Percentiles rank a stretch among this genome's conserved stretches.
Conservation (phyloP, 2,888 invertebrate genomes). For the Drosophila paranaensis region DNA sequence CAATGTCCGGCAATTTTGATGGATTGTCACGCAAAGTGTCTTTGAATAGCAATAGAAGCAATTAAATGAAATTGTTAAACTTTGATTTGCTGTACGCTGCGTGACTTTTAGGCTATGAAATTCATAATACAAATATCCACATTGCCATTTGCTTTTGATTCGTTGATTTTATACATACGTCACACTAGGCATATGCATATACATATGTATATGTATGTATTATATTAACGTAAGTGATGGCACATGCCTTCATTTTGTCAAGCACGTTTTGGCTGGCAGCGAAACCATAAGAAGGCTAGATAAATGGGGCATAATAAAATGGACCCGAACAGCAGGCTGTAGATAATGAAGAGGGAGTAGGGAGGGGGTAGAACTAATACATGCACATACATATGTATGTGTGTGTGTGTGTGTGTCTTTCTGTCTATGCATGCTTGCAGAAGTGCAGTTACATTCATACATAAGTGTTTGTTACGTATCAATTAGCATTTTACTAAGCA, state of each 20-base stretch:
- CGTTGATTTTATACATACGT: constrained; percentile 10
- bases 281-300: constrained; percentile 75
- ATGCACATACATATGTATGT: neutral
- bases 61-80: constrained; percentile 35
- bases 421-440: neutral
- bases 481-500: constrained; percentile 4
- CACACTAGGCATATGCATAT: constrained; percentile 5
- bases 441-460: constrained; percentile 3
- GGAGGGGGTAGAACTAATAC: neutral
- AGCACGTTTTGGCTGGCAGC: constrained; percentile 65
- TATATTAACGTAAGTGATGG: constrained; percentile 18
- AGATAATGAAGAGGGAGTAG: constrained; percentile 17
- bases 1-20: constrained; percentile 7
- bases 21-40: constrained; percentile 35
- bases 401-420: no score
- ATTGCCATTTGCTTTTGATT: constrained; percentile 5
- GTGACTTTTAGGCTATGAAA: constrained; percentile 26
- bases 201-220: constrained; percentile 13
- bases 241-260: constrained; percentile 56
- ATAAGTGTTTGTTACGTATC: constrained; percentile 1
- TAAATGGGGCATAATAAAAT: constrained; percentile 59
- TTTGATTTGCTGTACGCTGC: constrained; percentile 25
- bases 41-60: constrained; percentile 24
- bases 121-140: constrained; percentile 21
- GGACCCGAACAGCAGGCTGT: constrained; percentile 24